These are phyloP conservation scores for Hypotaenidia okinawae DNA, from an alignment of 2,797 vertebrate species.

Conservation along the genomic window DNA sequence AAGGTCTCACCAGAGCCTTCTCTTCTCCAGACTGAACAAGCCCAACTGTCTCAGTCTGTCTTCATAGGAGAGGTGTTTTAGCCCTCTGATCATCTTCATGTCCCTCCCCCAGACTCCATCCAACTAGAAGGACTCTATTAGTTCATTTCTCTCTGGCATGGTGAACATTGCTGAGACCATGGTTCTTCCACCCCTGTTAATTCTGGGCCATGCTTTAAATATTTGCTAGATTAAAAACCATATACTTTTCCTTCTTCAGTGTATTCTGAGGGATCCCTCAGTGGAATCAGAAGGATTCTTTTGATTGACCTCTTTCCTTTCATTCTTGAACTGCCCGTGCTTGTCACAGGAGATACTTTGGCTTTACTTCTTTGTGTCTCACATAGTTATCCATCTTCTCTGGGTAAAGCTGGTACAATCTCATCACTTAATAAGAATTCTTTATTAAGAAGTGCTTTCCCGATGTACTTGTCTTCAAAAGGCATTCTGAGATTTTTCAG, in stretches of 20 bases:
- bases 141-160: background rate
- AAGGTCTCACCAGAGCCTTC: too few species aligned
- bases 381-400: background rate
- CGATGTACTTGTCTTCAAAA: background rate
- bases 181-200: background rate
- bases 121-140: background rate
- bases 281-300: background rate
- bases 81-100: too few species aligned
- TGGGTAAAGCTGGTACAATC: background rate
- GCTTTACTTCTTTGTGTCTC: background rate
- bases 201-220: background rate
- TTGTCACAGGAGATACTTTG: background rate
- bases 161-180: background rate
- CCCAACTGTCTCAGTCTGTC: too few species aligned
- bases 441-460: background rate
- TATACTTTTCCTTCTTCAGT: background rate
- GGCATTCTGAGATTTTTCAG: background rate
- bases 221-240: background rate
- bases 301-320: background rate
- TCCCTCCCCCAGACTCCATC: too few species aligned
- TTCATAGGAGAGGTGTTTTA: too few species aligned
- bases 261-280: too few species aligned
- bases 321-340: background rate
- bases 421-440: background rate
- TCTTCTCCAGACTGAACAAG: too few species aligned